Conservation (phyloP, 2,113 vertebrate genomes). For the Murina feae region DNA sequence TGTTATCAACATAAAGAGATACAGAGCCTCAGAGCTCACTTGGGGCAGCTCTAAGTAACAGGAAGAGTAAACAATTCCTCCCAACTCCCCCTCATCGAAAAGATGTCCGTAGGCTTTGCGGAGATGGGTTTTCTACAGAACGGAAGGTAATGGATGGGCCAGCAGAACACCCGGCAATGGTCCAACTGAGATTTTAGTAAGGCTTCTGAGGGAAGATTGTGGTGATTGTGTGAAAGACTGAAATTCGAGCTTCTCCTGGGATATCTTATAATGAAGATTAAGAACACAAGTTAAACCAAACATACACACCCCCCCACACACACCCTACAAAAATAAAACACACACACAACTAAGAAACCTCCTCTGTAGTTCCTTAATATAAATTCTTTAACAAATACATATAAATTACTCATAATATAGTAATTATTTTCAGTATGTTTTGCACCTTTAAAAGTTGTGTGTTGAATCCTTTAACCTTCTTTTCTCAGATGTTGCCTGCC, state of each 20-base stretch:
- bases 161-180: neutral
- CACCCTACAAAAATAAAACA: too few relatives aligned
- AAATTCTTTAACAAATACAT: neutral
- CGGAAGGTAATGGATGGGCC: neutral
- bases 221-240: neutral
- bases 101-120: neutral
- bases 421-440: neutral
- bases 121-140: neutral
- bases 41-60: neutral
- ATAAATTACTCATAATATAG: neutral
- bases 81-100: neutral
- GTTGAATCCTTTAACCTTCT: neutral
- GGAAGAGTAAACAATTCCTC: neutral
- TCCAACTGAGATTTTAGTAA: neutral
- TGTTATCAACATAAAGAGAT: neutral
- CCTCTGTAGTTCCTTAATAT: neutral
- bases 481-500: neutral
- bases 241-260: neutral
- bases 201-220: neutral
- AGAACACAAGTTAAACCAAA: neutral
- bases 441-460: neutral
- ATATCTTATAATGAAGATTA: neutral
- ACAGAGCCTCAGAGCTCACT: neutral
- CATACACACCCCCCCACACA: too few relatives aligned
- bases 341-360: neutral